These are phyloP conservation scores for Prolemur simus DNA, from an alignment of 2,113 vertebrate species.

Conservation along the genomic window DNA sequence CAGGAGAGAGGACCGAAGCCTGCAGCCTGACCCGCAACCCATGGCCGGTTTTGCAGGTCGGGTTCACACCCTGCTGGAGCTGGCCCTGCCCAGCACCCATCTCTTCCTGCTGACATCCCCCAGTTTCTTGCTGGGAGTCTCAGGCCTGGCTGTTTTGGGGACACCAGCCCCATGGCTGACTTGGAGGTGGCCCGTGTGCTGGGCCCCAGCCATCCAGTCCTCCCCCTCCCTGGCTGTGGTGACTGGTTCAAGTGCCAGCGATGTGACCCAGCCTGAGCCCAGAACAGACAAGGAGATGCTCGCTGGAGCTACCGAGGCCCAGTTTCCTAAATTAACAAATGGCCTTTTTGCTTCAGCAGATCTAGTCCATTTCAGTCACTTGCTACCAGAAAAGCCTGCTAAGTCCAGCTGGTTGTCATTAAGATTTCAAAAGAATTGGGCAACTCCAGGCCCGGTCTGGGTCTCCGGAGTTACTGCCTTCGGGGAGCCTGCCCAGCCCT, in stretches of 20 bases:
- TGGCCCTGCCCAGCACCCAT: accelerated
- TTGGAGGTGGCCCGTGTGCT: neutral
- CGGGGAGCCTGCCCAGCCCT: neutral
- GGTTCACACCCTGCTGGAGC: neutral
- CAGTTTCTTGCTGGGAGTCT: neutral
- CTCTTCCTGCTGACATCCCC: neutral
- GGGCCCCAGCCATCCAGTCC: neutral
- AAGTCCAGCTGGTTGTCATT: neutral
- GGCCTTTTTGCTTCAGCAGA: neutral
- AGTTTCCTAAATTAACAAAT: neutral
- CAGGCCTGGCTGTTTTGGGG: neutral
- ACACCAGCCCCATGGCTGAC: neutral
- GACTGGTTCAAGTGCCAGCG: accelerated
- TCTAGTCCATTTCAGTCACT: neutral
- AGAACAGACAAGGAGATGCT: neutral
- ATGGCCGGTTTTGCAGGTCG: accelerated
- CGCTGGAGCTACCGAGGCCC: neutral
- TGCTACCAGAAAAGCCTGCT: neutral
- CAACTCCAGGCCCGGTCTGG: neutral
- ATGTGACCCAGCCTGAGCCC: neutral
- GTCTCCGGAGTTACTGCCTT: neutral
- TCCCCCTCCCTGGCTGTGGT: neutral
- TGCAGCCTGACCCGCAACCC: accelerated
- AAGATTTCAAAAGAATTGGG: neutral
- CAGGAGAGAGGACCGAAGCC: neutral